A percentile compares a stretch with the other conserved stretches of the same genome.
These are phyloP conservation scores for Lampris megalopsis DNA, from an alignment of 2,113 vertebrate genomes.

Conservation along the genomic window DNA sequence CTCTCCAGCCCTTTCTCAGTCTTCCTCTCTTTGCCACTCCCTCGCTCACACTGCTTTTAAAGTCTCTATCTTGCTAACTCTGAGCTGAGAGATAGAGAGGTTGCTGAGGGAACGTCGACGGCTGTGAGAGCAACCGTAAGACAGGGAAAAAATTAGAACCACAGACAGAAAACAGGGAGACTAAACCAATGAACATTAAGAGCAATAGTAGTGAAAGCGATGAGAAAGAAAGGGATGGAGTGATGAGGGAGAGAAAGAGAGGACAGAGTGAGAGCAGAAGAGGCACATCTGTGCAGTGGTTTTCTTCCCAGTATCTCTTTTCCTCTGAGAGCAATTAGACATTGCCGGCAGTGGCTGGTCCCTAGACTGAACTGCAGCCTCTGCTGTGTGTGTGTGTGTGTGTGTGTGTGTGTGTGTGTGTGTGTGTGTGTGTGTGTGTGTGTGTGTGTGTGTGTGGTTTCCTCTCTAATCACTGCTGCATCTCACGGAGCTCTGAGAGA, in stretches of 20 bases:
- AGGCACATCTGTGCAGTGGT: constrained; percentile 56
- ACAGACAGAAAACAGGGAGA: background rate
- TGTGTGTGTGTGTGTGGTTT: constrained; percentile 35
- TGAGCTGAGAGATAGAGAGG: constrained; percentile 64
- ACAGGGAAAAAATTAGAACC: constrained; percentile 7
- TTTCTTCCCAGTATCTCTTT: constrained; percentile 65
- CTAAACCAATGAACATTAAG: constrained; percentile 42
- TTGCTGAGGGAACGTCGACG: constrained; percentile 44
- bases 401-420: constrained; percentile 39
- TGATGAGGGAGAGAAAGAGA: constrained; percentile 17
- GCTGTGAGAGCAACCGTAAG: constrained; percentile 42
- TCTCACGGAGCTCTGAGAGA: constrained; percentile 51
- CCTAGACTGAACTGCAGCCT: constrained; percentile 73
- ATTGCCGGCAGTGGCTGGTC: constrained; percentile 72
- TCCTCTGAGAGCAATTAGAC: constrained; percentile 87
- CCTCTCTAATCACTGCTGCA: constrained; percentile 68
- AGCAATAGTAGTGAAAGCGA: background rate
- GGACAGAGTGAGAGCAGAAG: constrained; percentile 20
- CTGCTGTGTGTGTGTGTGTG: constrained; percentile 27
- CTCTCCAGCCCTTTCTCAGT: constrained; percentile 15
- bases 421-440: constrained; percentile 14
- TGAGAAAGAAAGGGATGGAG: background rate
- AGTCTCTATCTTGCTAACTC: constrained; percentile 33
- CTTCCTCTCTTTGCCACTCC: background rate
- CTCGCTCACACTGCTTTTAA: background rate